phyloP scores from a whole-genome alignment of 2,113 vertebrate species.

The Oplegnathus fasciatus region DNA sequence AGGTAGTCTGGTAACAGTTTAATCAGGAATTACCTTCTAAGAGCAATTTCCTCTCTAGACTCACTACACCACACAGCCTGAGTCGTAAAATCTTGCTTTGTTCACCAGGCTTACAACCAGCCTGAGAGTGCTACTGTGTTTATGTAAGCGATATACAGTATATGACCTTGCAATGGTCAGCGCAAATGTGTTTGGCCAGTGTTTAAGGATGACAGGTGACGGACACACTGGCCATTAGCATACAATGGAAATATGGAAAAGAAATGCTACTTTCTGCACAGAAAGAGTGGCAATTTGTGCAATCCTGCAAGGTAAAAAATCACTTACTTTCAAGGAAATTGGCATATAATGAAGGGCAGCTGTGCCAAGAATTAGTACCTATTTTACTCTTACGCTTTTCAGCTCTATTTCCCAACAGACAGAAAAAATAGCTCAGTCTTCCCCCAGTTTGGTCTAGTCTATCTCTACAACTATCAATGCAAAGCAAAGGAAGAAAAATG shows the following conservation, averaged over 20 bases:
- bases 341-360: conserved; percentile 42
- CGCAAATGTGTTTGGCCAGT: not conserved
- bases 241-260: not conserved
- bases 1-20: conserved; percentile 40
- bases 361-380: conserved; percentile 31
- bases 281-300: conserved; percentile 30
- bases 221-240: not conserved
- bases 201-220: not conserved
- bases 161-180: not conserved
- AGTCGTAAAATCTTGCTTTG: conserved; percentile 17
- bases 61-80: not conserved
- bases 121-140: not conserved
- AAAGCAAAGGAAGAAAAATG: conserved; percentile 43
- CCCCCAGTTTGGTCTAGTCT: conserved; percentile 16
- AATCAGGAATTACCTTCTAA: conserved; percentile 39
- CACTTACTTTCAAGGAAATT: conserved; percentile 54
- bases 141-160: not conserved
- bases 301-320: conserved; percentile 45
- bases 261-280: not conserved
- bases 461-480: conserved; percentile 42
- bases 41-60: conserved; percentile 34
- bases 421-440: conserved; percentile 39
- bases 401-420: conserved; percentile 36
- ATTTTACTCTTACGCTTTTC: conserved; percentile 49
- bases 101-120: conserved; percentile 6